Base-by-base conservation (phyloP, 2,113 vertebrate species). In the Hypanus sabinus region DNA sequence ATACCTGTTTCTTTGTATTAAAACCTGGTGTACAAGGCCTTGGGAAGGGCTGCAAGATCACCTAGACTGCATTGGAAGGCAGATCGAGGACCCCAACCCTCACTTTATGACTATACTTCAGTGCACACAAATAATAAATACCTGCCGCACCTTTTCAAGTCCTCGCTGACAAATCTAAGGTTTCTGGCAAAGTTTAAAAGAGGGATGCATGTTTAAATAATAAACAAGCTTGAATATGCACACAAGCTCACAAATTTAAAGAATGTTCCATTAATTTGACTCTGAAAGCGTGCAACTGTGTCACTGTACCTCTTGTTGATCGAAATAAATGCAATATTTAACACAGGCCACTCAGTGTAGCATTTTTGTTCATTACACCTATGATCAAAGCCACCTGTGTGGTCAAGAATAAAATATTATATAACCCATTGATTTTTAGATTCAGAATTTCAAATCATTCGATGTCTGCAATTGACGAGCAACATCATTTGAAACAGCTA, bases 61-160 rank as follows among this genome's bases (percentile, higher is more conserved):
- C 55, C 70, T 8, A 55, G 91, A 93, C 24, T 30, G 36, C 91
- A 93, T 6, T 75, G 91, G 68, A 75, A 93, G 73, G 70, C 70
- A 46, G 91, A 73, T 73, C 12, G 70, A 93, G 70, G 70, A 93
- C 36, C 70, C 46, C 46, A 46, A 1, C 46, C 91, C 81, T 94
- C 94, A 94, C 68, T 94, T 94, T 0, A 94, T 70, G 46, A 65
- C 75, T 92, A 93, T 81, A 94, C 76, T 94, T 70, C 79, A 80
- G 91, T 95, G 94, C 94, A 94, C 62, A 95, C 57, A 95, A 95
- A 95, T 93, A 93, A 93, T 65, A 73, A 93, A 93, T 93, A 38
- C 91, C 91, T 91, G 38, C 10, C 95, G 91, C 92, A 70, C 94
- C 94, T 94, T 46, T 95, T 24, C 76, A 94, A 90, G 73, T 94